A percentile compares a stretch with the other conserved stretches of the same genome.
Conservation (phyloP, 2,888 invertebrate species). For the Pseudococcus longispinus region DNA sequence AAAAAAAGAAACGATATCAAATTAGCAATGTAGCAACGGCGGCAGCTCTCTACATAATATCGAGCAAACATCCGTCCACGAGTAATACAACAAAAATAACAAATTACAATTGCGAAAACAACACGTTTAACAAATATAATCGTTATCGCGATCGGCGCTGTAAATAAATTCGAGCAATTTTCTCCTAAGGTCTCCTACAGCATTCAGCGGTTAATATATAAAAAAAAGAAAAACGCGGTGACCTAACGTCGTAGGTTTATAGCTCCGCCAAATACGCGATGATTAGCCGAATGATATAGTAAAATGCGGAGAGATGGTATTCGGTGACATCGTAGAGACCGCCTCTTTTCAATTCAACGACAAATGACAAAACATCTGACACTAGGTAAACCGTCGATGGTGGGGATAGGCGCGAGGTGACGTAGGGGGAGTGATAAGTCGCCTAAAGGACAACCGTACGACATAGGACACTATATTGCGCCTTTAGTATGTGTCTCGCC, state of each 20-base stretch:
- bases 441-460: constrained; percentile 53
- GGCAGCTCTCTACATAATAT: neutral
- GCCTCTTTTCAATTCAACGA: constrained; percentile 51
- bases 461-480: constrained; percentile 51
- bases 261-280: constrained; percentile 22
- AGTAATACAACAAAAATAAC: neutral
- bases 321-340: constrained; percentile 50
- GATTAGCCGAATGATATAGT: constrained; percentile 50
- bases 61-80: neutral
- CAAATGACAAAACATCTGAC: constrained; percentile 53
- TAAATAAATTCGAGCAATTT: neutral
- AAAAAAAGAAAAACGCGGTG: neutral
- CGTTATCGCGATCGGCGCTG: neutral
- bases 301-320: constrained; percentile 50
- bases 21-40: neutral
- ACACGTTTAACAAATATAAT: constrained; percentile 4
- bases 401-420: constrained; percentile 22
- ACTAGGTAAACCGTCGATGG: neutral
- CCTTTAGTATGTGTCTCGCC: constrained; percentile 55
- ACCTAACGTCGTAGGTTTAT: neutral
- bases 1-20: neutral
- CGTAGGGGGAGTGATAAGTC: constrained; percentile 47
- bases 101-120: constrained; percentile 21
- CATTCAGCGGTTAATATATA: neutral
- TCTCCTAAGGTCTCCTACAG: neutral